Evolutionary conservation across 1,140 invertebrate species (phyloP).

Genomic region (Coptotermes formosanus): DNA sequence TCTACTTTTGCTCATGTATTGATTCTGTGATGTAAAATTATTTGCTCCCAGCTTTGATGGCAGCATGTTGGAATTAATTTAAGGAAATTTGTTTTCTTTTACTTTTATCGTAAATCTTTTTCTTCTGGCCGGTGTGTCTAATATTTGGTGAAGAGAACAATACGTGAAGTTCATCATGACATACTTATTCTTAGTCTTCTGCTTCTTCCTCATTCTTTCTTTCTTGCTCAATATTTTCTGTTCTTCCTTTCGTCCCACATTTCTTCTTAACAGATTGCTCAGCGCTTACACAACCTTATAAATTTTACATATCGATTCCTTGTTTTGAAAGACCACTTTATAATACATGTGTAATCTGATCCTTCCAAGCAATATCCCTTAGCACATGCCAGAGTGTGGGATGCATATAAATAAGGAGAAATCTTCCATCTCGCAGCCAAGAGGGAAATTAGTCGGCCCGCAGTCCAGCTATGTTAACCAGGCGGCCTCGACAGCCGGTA

Average conservation of each 20-base stretch:
- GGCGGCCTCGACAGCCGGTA: background rate
- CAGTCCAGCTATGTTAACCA: background rate
- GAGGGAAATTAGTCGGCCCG: background rate
- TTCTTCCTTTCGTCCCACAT: background rate
- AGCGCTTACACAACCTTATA: background rate
- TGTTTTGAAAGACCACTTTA: background rate
- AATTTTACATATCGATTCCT: background rate
- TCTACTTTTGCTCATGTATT: no score
- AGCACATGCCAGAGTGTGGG: background rate
- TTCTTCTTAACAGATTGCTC: background rate
- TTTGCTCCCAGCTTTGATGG: no score
- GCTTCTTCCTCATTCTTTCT: no score
- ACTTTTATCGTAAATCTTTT: no score
- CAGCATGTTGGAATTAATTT: no score
- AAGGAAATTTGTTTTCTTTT: no score
- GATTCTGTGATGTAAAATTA: no score
- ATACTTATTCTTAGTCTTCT: no score
- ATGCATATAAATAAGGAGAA: slow-evolving; percentile 14
- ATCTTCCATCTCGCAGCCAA: background rate
- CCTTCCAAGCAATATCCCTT: background rate
- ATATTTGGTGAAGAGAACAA: no score
- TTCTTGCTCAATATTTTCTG: no score
- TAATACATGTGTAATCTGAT: slow-evolving; percentile 9
- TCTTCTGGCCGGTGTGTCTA: no score
- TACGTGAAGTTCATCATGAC: no score